phyloP scores from a whole-genome alignment of 92 coral and sea anemone species.

The Isaurus tuberculatus region DNA sequence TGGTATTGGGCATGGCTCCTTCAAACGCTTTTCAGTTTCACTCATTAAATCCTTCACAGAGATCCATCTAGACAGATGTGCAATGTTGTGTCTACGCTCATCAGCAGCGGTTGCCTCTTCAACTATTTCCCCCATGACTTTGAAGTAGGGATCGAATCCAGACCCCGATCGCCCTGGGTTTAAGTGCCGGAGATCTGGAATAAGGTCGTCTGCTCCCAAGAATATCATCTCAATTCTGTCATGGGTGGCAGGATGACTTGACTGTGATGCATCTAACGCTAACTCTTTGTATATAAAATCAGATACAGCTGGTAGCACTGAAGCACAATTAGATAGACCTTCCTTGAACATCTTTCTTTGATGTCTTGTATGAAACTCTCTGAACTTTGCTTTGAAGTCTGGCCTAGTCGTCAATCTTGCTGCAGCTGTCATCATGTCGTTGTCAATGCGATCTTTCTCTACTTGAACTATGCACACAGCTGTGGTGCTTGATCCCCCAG shows the following conservation, averaged over 20 bases:
- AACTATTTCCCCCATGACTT: constrained; percentile 19
- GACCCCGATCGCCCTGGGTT: constrained; percentile 50
- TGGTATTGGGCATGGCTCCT: constrained; percentile 48
- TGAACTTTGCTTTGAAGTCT: constrained; percentile 7
- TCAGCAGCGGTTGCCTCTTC: constrained; percentile 38
- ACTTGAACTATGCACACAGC: constrained; percentile 51
- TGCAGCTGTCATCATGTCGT: constrained; percentile 21
- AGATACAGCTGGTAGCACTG: constrained; percentile 49
- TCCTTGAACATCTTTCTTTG: constrained; percentile 24
- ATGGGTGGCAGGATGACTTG: constrained; percentile 54
- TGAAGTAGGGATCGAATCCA: constrained; percentile 43
- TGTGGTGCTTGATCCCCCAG: constrained; percentile 54
- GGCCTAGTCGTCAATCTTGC: constrained; percentile 1
- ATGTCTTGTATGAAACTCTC: constrained; percentile 1
- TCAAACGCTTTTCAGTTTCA: constrained; percentile 25
- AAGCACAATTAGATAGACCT: constrained; percentile 8
- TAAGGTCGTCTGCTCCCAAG: constrained; percentile 49
- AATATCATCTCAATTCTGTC: constrained; percentile 49
- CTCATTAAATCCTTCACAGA: constrained; percentile 41
- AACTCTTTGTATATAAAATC: constrained; percentile 53
- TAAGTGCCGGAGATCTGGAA: constrained; percentile 48
- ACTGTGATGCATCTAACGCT: constrained; percentile 52
- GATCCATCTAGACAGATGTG: constrained; percentile 45
- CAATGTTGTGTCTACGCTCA: constrained; percentile 55
- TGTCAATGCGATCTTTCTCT: constrained; percentile 36